Percentiles rank a stretch among this genome's conserved stretches.
Conservation (phyloP, 2,797 vertebrate genomes). For the Coregonus sp. region DNA sequence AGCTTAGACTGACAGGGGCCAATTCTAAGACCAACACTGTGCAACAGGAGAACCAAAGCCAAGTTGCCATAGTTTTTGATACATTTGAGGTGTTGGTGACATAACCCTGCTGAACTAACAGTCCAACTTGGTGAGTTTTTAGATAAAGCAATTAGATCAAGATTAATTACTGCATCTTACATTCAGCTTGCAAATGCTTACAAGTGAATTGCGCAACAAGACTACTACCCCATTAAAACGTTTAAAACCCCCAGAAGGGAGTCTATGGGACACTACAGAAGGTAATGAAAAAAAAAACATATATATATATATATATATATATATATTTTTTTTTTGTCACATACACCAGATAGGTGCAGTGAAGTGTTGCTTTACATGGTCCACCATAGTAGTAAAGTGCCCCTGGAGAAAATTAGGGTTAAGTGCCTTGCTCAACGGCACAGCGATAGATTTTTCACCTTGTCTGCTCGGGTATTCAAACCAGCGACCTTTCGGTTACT, state of each 20-base stretch:
- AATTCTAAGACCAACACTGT: not conserved
- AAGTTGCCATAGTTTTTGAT: not conserved
- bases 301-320: no score
- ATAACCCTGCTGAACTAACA: not conserved
- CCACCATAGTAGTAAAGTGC: no score
- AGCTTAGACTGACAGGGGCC: not conserved
- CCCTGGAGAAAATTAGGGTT: no score
- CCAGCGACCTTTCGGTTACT: no score
- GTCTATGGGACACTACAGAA: not conserved
- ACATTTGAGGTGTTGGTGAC: not conserved
- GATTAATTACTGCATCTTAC: not conserved
- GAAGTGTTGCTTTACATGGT: no score
- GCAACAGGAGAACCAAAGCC: not conserved
- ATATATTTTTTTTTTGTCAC: no score
- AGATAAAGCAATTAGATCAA: not conserved
- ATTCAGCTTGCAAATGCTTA: not conserved
- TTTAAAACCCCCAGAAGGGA: not conserved
- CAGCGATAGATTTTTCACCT: no score
- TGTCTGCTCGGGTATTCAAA: no score
- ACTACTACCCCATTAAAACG: not conserved
- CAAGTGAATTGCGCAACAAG: not conserved
- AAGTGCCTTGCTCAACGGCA: no score
- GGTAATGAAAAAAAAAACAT: no score
- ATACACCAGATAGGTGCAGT: no score
- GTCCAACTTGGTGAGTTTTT: not conserved